phyloP scores from a whole-genome alignment of 30 jellyfish, hydroid and myxozoan species.

The Nemopilema nomurai region DNA sequence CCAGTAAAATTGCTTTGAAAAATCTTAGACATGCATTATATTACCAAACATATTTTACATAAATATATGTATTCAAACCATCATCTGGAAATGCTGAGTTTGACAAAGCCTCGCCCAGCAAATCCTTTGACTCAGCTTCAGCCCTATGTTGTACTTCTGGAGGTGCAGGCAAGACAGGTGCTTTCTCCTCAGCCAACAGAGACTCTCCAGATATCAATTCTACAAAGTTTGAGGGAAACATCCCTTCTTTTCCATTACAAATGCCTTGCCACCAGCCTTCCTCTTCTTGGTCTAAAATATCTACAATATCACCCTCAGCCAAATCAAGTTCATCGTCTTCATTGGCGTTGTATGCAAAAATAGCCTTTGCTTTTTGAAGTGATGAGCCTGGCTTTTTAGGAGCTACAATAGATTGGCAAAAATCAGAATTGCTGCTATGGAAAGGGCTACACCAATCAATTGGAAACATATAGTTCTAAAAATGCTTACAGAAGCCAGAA shows the following conservation, averaged over 20 bases:
- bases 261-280: conserved; percentile 99
- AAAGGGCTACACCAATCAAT: neutral
- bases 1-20: too few relatives aligned
- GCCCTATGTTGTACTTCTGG: neutral
- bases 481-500: too few relatives aligned
- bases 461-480: too few relatives aligned
- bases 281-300: conserved; percentile 68
- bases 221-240: conserved; percentile 94
- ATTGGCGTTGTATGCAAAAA: conserved; percentile 76
- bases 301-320: conserved; percentile 82
- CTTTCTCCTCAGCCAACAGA: neutral
- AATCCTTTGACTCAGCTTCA: neutral
- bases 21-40: too few relatives aligned
- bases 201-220: conserved; percentile 28
- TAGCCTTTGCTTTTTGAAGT: conserved; percentile 62
- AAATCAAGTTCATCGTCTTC: conserved; percentile 83
- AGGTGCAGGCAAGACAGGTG: neutral
- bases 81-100: neutral
- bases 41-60: too few relatives aligned
- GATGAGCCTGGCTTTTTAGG: neutral
- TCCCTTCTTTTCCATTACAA: conserved; percentile 79
- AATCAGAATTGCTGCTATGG: neutral
- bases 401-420: neutral
- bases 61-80: neutral
- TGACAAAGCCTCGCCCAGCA: neutral